Percentiles rank a stretch among this genome's conserved stretches.
phyloP scores from a whole-genome alignment of 53 echinoderm and acorn worm species.

The Mesocentrotus franciscanus region DNA sequence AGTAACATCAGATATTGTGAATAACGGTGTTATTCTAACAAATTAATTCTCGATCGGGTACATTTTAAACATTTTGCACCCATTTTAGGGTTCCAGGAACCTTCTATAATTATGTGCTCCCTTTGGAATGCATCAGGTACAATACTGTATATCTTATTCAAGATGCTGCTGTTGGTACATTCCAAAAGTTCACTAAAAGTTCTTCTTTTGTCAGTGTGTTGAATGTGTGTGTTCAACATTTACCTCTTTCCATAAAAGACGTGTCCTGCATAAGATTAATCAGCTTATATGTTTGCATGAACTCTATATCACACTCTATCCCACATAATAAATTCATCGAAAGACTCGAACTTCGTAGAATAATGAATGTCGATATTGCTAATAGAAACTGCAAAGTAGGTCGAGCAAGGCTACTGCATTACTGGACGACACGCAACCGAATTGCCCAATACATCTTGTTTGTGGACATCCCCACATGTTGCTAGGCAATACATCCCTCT shows the following conservation, averaged over 20 bases:
- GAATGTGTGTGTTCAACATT: not conserved
- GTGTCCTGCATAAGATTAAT: not conserved
- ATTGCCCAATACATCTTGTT: constrained; percentile 13
- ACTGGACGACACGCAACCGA: not conserved
- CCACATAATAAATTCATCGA: not conserved
- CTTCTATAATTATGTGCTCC: too few species aligned
- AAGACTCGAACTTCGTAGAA: not conserved
- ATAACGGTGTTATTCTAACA: too few species aligned
- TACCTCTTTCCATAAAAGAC: not conserved
- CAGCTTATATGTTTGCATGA: not conserved
- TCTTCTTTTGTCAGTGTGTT: not conserved
- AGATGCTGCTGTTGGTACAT: not conserved
- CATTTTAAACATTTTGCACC: too few species aligned
- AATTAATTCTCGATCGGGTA: too few species aligned
- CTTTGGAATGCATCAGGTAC: too few species aligned
- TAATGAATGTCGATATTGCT: not conserved
- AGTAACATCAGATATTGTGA: too few species aligned
- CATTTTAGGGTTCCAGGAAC: too few species aligned
- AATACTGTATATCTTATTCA: not conserved
- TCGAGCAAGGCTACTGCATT: constrained; percentile 3
- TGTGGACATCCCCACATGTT: constrained; percentile 13
- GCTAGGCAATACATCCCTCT: constrained; percentile 9
- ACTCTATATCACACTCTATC: not conserved
- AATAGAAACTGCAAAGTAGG: not conserved
- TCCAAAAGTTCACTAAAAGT: not conserved